Conservation (phyloP, 2,888 invertebrate genomes). For the Ectobius pallidus region DNA sequence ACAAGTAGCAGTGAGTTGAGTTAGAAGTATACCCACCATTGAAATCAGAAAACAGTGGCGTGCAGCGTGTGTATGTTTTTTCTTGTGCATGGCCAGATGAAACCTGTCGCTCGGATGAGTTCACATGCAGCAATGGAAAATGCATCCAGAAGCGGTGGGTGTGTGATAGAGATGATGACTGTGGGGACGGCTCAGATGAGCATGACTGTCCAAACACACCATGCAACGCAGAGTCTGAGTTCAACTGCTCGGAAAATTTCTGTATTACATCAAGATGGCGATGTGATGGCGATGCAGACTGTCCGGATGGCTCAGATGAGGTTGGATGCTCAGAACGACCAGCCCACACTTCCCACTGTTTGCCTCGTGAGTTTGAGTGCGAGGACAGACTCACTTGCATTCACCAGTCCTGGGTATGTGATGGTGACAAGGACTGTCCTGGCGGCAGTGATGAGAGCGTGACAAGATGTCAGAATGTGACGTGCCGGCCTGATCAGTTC, state of each 20-base stretch:
- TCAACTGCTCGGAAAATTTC: conserved; percentile 73
- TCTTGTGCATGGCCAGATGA: conserved; percentile 66
- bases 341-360: conserved; percentile 67
- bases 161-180: conserved; percentile 87
- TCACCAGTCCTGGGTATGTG: conserved; percentile 82
- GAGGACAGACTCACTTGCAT: conserved; percentile 81
- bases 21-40: too few relatives aligned
- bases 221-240: conserved; percentile 73
- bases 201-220: conserved; percentile 72
- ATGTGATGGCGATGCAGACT: conserved; percentile 89
- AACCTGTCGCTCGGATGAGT: conserved; percentile 90
- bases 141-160: conserved; percentile 88
- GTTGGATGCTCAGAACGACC: conserved; percentile 65
- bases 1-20: too few relatives aligned
- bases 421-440: conserved; percentile 82
- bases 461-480: conserved; percentile 70
- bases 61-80: conserved; percentile 23
- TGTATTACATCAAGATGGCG: conserved; percentile 83
- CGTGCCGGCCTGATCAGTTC: conserved; percentile 86
- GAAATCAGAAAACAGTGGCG: neutral
- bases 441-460: conserved; percentile 78
- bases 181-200: conserved; percentile 85
- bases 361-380: conserved; percentile 77
- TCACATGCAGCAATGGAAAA: conserved; percentile 88
- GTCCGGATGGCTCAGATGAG: conserved; percentile 84